These are phyloP conservation scores for Trisateles emortualis DNA, from an alignment of 2,888 invertebrate genomes.

Conservation along the genomic window DNA sequence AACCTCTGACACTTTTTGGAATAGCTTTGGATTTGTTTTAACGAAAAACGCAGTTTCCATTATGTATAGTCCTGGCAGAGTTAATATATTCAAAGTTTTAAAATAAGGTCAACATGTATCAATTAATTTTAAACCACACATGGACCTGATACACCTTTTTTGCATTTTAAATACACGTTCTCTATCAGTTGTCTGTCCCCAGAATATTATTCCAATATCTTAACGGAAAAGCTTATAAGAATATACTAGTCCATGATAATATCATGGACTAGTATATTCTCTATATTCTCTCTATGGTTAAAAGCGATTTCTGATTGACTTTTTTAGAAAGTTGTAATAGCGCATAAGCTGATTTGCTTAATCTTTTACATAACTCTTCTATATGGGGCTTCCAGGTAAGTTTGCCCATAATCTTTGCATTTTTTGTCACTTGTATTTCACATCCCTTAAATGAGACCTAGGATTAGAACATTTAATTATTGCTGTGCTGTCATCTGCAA, in stretches of 20 bases:
- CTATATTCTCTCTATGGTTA: too few species aligned
- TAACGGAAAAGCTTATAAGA: too few species aligned
- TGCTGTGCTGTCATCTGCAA: conserved; percentile 23
- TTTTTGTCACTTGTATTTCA: not conserved
- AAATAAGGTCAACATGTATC: not conserved
- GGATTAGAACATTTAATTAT: conserved; percentile 1
- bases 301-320: not conserved
- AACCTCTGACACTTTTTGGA: not conserved
- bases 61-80: not conserved
- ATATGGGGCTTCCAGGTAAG: not conserved
- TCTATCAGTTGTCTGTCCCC: conserved; percentile 1
- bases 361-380: not conserved
- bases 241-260: too few species aligned
- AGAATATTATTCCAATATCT: conserved; percentile 1
- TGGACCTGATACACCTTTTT: conserved; percentile 1
- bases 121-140: conserved; percentile 3
- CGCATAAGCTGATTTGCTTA: conserved; percentile 2
- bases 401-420: not conserved
- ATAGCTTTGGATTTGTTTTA: not conserved
- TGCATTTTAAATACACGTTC: not conserved
- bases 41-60: conserved; percentile 3
- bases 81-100: not conserved
- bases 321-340: conserved; percentile 5
- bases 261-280: too few species aligned
- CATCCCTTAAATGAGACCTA: not conserved